These are phyloP conservation scores for Gallinago undulata DNA, from an alignment of 2,113 vertebrate species.

Conservation along the genomic window DNA sequence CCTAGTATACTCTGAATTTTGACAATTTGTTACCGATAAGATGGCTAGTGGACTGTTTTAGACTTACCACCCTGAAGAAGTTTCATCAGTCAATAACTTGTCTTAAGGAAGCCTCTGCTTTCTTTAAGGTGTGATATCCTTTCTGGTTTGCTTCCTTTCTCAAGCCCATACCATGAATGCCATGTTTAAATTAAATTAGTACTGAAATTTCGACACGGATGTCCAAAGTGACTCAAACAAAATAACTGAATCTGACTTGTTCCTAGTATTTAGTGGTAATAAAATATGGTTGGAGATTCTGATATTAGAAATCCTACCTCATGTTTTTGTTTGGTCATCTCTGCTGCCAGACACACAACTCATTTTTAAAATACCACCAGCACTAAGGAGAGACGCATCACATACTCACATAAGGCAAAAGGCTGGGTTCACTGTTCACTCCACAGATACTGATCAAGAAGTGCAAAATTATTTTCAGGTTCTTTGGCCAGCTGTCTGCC, in stretches of 20 bases:
- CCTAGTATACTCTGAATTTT: not conserved
- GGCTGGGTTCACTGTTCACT: conserved; percentile 96
- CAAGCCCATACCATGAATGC: not conserved
- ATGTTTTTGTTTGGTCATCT: not conserved
- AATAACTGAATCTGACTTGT: not conserved
- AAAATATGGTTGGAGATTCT: not conserved
- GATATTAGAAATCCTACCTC: not conserved
- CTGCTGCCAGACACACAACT: not conserved
- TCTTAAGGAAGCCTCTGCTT: not conserved
- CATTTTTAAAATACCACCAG: not conserved
- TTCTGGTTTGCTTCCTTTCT: not conserved
- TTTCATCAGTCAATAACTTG: not conserved
- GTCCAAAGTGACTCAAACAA: not conserved
- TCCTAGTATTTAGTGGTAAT: not conserved
- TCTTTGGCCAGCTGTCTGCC: conserved; percentile 98
- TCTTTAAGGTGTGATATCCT: not conserved
- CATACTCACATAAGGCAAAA: conserved; percentile 94
- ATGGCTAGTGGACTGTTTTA: not conserved
- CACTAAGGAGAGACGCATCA: not conserved
- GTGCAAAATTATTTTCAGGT: conserved; percentile 97
- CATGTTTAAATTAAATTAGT: not conserved
- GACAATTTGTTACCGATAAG: not conserved
- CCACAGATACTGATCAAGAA: conserved; percentile 98
- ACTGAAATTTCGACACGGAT: not conserved
- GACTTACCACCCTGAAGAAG: not conserved